Percentiles rank a stretch among this genome's conserved stretches.
phyloP scores from a whole-genome alignment of 2,888 invertebrate genomes.

The Hirtodrosophila duncani region DNA sequence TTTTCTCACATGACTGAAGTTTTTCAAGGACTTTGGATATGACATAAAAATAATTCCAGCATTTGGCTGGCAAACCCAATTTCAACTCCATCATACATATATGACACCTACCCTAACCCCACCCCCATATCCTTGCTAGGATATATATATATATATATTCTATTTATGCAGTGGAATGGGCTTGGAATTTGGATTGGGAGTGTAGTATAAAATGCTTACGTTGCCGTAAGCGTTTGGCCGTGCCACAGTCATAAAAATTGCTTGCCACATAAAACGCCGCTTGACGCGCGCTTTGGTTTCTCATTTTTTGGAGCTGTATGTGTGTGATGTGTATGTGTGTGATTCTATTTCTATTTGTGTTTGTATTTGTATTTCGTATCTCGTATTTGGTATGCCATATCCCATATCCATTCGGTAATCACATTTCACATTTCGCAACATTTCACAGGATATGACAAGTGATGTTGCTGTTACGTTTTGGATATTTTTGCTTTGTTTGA shows the following conservation, averaged over 20 bases:
- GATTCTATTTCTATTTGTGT: constrained; percentile 30
- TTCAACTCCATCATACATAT: no score
- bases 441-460: constrained; percentile 78
- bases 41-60: no score
- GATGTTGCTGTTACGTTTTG: constrained; percentile 78
- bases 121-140: no score
- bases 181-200: no score
- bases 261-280: constrained; percentile 58
- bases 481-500: constrained; percentile 78
- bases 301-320: constrained; percentile 16
- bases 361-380: constrained; percentile 31
- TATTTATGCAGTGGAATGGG: no score
- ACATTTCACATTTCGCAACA: constrained; percentile 29
- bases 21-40: no score
- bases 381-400: constrained; percentile 30
- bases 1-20: no score
- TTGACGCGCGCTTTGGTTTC: constrained; percentile 41
- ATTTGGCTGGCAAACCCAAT: no score
- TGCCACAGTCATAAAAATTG: constrained; percentile 39
- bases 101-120: no score
- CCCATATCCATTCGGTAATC: constrained; percentile 51
- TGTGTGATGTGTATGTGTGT: constrained; percentile 3
- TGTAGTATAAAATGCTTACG: constrained; percentile 51
- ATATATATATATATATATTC: no score
- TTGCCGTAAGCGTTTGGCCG: constrained; percentile 39